Conservation (phyloP, 2,797 vertebrate genomes). For the Anas acuta region DNA sequence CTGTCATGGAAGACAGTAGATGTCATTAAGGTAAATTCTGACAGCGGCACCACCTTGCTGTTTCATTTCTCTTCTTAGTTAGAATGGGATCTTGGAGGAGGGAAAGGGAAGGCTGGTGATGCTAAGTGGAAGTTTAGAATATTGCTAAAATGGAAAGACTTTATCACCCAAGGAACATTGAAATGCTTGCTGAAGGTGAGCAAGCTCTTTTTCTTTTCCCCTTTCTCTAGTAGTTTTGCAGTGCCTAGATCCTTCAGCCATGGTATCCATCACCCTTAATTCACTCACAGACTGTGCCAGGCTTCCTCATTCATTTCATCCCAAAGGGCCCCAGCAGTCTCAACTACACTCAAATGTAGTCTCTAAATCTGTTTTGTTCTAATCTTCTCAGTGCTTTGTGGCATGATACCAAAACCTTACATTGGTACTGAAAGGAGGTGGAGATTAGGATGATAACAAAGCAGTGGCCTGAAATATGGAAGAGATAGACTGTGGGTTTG, state of each 20-base stretch:
- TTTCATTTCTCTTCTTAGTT: neutral
- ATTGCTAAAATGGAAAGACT: neutral
- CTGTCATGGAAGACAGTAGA: neutral
- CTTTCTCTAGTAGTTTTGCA: neutral
- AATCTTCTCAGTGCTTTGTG: neutral
- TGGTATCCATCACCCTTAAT: neutral
- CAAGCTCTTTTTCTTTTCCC: neutral
- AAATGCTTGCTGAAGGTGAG: neutral
- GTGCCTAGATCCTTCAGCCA: neutral
- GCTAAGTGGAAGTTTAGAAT: neutral
- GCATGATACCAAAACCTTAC: neutral
- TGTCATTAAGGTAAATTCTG: neutral
- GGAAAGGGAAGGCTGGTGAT: neutral
- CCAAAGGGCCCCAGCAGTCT: neutral
- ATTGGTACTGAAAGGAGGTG: rapidly evolving
- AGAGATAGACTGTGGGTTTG: neutral
- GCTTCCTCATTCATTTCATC: neutral
- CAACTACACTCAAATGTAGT: neutral
- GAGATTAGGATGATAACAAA: neutral
- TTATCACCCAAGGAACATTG: neutral
- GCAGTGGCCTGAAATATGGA: neutral
- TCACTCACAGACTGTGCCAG: rapidly evolving
- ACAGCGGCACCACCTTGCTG: neutral
- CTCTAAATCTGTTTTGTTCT: neutral
- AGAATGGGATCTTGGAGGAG: neutral